phyloP scores from a whole-genome alignment of 2,797 vertebrate species.

The Phrynocephalus guinanensis region DNA sequence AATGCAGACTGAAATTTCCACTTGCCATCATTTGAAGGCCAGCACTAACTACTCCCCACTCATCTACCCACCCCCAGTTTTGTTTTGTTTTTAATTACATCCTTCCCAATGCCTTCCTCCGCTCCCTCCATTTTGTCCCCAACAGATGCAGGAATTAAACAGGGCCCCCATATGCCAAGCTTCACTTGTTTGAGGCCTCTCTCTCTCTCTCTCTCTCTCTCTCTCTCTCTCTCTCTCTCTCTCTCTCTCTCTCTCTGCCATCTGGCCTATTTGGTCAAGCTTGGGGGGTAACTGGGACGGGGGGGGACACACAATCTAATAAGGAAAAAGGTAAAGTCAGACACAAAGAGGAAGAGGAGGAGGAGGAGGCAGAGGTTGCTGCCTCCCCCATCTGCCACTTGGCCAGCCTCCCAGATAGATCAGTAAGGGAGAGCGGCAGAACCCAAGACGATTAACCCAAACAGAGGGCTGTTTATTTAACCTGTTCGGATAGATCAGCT shows the following conservation, averaged over 20 bases:
- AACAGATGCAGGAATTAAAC: slow-evolving; percentile 96
- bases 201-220: slow-evolving; percentile 68
- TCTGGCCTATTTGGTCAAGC: slow-evolving; percentile 94
- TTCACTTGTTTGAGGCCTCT: slow-evolving; percentile 94
- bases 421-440: slow-evolving; percentile 82
- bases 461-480: slow-evolving; percentile 90
- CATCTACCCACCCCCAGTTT: too few relatives aligned
- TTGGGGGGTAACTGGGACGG: slow-evolving; percentile 30
- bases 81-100: not conserved
- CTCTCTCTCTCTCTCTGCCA: slow-evolving; percentile 86
- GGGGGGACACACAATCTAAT: not conserved
- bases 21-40: not conserved
- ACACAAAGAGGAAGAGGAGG: slow-evolving; percentile 79
- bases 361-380: slow-evolving; percentile 63
- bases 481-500: slow-evolving; percentile 86
- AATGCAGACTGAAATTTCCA: not conserved
- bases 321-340: slow-evolving; percentile 74
- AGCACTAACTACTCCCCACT: slow-evolving; percentile 16
- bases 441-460: slow-evolving; percentile 95
- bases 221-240: slow-evolving; percentile 68
- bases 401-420: slow-evolving; percentile 84
- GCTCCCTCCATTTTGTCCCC: slow-evolving; percentile 77
- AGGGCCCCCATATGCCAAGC: slow-evolving; percentile 98
- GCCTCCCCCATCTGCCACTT: slow-evolving; percentile 89
- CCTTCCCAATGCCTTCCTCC: slow-evolving; percentile 51